A percentile compares a stretch with the other conserved stretches of the same genome.
Evolutionary conservation across 2,797 vertebrate genomes (phyloP).

Genomic region (Phrynocephalus guinanensis): DNA sequence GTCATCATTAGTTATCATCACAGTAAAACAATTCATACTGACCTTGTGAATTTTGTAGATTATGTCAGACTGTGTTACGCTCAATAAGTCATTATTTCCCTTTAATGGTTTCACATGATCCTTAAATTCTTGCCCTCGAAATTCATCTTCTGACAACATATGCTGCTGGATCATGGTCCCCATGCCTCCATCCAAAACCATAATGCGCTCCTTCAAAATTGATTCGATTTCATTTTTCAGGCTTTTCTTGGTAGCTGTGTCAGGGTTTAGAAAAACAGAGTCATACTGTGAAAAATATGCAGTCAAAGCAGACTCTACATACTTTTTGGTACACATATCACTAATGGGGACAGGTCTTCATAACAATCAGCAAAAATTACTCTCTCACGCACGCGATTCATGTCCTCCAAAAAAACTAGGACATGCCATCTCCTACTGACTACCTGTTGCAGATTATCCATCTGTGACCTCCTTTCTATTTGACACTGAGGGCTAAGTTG

Average conservation of each 20-base stretch:
- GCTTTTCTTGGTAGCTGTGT: conserved; percentile 51
- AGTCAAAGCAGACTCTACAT: not conserved
- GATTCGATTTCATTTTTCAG: conserved; percentile 82
- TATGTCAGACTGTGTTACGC: conserved; percentile 89
- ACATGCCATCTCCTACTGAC: no score
- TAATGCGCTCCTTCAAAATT: conserved; percentile 85
- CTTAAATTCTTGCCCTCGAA: conserved; percentile 88
- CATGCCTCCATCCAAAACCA: conserved; percentile 96
- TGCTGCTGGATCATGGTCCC: conserved; percentile 94
- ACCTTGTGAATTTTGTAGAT: conserved; percentile 95
- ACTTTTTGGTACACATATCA: no score
- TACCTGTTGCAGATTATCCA: no score
- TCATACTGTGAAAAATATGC: not conserved
- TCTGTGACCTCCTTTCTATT: no score
- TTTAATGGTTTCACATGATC: conserved; percentile 86
- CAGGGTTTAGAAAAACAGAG: conserved; percentile 17
- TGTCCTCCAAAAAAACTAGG: no score
- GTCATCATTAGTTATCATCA: not conserved
- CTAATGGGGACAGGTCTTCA: no score
- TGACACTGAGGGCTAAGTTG: no score
- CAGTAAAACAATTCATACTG: conserved; percentile 40
- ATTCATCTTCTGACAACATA: conserved; percentile 85
- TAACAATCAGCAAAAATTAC: no score
- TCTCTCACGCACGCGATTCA: no score
- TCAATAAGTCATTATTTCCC: conserved; percentile 96